Evolutionary conservation across 2,888 invertebrate genomes (phyloP).

Genomic region (Parnassius mnemosyne): DNA sequence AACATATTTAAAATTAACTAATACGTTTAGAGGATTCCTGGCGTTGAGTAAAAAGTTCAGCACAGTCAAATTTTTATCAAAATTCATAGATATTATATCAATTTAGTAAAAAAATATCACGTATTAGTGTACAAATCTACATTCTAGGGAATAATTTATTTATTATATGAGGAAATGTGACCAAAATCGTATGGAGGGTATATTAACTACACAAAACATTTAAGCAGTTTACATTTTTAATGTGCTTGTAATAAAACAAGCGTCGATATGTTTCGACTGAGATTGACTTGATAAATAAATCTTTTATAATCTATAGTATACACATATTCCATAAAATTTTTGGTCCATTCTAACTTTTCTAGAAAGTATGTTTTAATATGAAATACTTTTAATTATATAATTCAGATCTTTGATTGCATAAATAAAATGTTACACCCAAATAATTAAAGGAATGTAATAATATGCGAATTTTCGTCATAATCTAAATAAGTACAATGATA

Average conservation of each 20-base stretch:
- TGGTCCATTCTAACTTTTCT: slow-evolving; percentile 19
- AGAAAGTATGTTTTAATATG: slow-evolving; percentile 1
- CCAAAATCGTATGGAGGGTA: not conserved
- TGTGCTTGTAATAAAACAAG: no score
- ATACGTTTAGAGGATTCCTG: slow-evolving; percentile 50
- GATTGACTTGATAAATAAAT: no score
- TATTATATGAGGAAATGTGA: slow-evolving; percentile 9
- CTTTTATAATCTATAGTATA: no score
- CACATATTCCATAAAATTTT: slow-evolving; percentile 1
- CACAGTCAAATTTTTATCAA: slow-evolving; percentile 50
- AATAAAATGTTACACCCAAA: not conserved
- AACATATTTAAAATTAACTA: slow-evolving; percentile 54
- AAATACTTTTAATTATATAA: slow-evolving; percentile 1
- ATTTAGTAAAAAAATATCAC: slow-evolving; percentile 55
- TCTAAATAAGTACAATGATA: slow-evolving; percentile 35
- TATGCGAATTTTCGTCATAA: slow-evolving; percentile 9
- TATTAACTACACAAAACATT: no score
- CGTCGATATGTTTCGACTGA: no score
- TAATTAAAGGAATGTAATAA: not conserved
- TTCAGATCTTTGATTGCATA: slow-evolving; percentile 8
- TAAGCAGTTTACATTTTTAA: no score
- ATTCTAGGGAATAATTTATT: slow-evolving; percentile 27
- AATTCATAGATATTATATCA: slow-evolving; percentile 39
- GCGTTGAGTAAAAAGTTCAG: slow-evolving; percentile 71
- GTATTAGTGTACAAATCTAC: slow-evolving; percentile 33